Conservation (phyloP, 2,797 vertebrate genomes). For the Corythornis leucogaster region DNA sequence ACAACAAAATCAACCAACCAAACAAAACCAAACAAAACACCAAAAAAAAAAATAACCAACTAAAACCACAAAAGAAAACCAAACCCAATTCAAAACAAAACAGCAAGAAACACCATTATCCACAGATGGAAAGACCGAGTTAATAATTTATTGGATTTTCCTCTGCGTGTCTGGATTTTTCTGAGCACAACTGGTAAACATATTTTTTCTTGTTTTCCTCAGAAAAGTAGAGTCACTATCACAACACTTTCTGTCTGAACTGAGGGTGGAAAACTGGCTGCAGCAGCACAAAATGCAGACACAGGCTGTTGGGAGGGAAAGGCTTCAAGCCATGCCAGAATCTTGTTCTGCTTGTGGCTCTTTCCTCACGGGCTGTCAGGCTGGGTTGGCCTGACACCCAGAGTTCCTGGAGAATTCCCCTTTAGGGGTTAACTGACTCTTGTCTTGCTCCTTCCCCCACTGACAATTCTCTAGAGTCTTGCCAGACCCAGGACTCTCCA, state of each 20-base stretch:
- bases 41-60: too few relatives aligned
- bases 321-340: neutral
- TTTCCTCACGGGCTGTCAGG: neutral
- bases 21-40: too few relatives aligned
- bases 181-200: neutral
- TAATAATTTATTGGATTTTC: conserved; percentile 37
- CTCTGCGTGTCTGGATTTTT: neutral
- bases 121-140: conserved; percentile 9
- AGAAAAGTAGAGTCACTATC: neutral
- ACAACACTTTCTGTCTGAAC: neutral
- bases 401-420: neutral
- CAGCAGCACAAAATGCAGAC: neutral
- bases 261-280: neutral
- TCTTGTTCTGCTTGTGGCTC: neutral
- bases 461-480: neutral
- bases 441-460: neutral
- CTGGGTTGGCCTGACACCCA: neutral
- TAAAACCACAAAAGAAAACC: too few relatives aligned
- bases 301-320: neutral
- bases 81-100: too few relatives aligned
- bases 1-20: too few relatives aligned
- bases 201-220: neutral
- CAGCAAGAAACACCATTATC: neutral
- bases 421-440: neutral
- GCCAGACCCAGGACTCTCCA: neutral